Percentiles rank a stretch among this genome's conserved stretches.
Conservation (phyloP, 2,888 invertebrate genomes). For the Acleris laterana region DNA sequence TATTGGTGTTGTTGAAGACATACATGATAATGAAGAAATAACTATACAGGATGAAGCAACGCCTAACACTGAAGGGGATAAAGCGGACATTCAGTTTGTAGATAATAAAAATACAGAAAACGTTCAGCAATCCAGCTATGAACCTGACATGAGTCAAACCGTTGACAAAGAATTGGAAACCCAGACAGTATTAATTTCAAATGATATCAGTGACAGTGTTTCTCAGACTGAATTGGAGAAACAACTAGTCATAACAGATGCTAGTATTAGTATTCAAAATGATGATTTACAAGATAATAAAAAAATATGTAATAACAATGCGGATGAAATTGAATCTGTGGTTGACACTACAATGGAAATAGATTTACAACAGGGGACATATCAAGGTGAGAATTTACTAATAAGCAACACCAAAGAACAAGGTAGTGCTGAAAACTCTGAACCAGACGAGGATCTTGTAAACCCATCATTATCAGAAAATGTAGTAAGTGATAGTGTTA, state of each 20-base stretch:
- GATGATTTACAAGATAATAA: not conserved
- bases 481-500: too few species aligned
- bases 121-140: too few species aligned
- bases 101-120: too few species aligned
- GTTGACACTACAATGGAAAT: not conserved
- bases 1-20: too few species aligned
- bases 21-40: too few species aligned
- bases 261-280: too few species aligned
- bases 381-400: not conserved
- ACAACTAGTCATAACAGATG: too few species aligned
- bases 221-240: too few species aligned
- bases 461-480: not conserved
- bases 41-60: too few species aligned
- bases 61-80: too few species aligned
- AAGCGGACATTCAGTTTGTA: too few species aligned
- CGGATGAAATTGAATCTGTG: not conserved
- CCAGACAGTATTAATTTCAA: not conserved
- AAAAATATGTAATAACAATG: not conserved
- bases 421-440: not conserved
- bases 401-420: conserved; percentile 4
- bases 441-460: not conserved
- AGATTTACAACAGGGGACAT: not conserved
- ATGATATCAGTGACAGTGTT: not conserved
- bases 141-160: not conserved
- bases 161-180: not conserved